These are phyloP conservation scores for Anabacerthia variegaticeps DNA, from an alignment of 2,797 vertebrate genomes.

Conservation along the genomic window DNA sequence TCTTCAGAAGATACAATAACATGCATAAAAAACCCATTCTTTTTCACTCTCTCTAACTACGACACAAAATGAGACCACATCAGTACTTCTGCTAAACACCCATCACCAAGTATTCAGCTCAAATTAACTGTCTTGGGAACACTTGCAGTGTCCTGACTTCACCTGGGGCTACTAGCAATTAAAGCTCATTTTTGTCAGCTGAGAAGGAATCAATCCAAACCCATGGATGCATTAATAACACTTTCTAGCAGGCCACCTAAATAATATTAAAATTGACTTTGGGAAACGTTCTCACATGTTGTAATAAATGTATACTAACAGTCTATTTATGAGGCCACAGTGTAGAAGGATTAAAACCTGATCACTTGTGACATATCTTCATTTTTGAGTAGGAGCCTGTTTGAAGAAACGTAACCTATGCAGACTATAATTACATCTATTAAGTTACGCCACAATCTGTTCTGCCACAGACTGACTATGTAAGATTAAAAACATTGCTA, in stretches of 20 bases:
- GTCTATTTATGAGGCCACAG: neutral
- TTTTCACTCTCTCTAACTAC: neutral
- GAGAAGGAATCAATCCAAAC: neutral
- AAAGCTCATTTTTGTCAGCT: neutral
- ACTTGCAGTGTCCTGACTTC: neutral
- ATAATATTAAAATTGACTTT: slow-evolving; percentile 35
- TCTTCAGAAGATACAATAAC: neutral
- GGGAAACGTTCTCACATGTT: neutral
- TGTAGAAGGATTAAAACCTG: slow-evolving; percentile 13
- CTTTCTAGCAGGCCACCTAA: neutral
- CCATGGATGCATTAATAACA: neutral
- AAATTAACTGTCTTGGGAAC: neutral
- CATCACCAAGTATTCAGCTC: neutral
- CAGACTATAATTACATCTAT: neutral
- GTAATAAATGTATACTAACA: slow-evolving; percentile 17
- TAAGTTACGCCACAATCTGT: neutral
- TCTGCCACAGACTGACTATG: neutral
- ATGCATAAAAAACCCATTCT: neutral
- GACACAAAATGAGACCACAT: neutral
- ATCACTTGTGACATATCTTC: neutral
- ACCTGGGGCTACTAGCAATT: neutral
- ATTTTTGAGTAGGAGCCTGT: neutral
- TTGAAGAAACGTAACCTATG: neutral
- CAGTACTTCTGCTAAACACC: neutral
- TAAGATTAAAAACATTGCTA: neutral